A percentile compares a stretch with the other conserved stretches of the same genome.
Evolutionary conservation across 2,888 invertebrate genomes (phyloP).

Genomic region (Metacarcinus magister): DNA sequence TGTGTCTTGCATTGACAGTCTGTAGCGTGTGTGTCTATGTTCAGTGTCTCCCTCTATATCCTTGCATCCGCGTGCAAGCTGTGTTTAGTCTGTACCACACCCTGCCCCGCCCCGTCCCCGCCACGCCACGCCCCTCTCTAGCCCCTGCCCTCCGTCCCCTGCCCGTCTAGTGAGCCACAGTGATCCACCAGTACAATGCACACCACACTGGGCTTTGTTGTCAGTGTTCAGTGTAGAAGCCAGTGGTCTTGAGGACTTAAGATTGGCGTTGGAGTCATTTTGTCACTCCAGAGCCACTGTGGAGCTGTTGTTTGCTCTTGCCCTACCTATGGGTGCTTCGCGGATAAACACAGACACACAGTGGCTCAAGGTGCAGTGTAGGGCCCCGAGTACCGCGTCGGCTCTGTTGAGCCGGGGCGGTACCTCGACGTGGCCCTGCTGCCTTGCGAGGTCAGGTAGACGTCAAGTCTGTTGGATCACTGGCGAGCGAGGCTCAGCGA

Average conservation of each 20-base stretch:
- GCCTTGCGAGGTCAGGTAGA: not conserved
- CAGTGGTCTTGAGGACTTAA: not conserved
- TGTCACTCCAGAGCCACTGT: not conserved
- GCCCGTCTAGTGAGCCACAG: not conserved
- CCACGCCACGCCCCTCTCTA: constrained; percentile 22
- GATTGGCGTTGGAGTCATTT: not conserved
- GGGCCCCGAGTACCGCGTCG: constrained; percentile 7
- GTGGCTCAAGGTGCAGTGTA: not conserved
- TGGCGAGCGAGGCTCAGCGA: constrained; percentile 6
- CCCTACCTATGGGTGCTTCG: not conserved
- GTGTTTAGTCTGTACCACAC: constrained; percentile 44
- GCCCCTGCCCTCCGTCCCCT: constrained; percentile 8
- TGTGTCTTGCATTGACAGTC: constrained; percentile 40
- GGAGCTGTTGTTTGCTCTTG: not conserved
- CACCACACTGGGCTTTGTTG: not conserved
- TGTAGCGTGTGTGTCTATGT: constrained; percentile 49
- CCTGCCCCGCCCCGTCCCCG: constrained; percentile 46
- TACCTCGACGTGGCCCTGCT: not conserved
- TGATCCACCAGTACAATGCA: not conserved
- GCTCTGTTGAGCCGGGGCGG: not conserved
- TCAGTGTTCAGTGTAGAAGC: not conserved
- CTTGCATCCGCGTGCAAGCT: constrained; percentile 46
- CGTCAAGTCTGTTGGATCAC: not conserved
- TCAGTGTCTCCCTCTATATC: constrained; percentile 38
- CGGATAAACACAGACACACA: not conserved